Conservation (phyloP, 1,140 invertebrate genomes). For the Cotesia vestalis region DNA sequence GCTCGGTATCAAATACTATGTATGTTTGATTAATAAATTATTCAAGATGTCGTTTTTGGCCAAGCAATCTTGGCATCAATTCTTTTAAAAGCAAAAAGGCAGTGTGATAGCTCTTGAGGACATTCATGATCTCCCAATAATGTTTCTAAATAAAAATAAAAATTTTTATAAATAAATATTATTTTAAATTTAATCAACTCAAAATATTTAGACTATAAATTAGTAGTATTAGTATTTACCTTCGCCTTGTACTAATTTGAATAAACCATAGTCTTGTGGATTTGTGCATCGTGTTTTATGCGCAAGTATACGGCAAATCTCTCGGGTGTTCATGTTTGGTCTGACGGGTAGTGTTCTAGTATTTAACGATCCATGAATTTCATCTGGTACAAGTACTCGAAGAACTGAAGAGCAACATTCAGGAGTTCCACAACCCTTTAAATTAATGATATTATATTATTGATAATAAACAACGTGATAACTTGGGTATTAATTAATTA, state of each 20-base stretch:
- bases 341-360: slow-evolving; percentile 90
- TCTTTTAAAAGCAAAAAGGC: slow-evolving; percentile 92
- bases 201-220: slow-evolving; percentile 29
- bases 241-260: slow-evolving; percentile 88
- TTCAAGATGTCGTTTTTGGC: slow-evolving; percentile 73
- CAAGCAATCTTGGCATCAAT: slow-evolving; percentile 97
- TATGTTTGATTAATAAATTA: neutral
- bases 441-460: slow-evolving; percentile 36
- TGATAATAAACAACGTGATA: neutral
- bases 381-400: slow-evolving; percentile 90
- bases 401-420: slow-evolving; percentile 79
- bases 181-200: slow-evolving; percentile 1
- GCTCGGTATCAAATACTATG: slow-evolving; percentile 6
- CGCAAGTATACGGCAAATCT: slow-evolving; percentile 91
- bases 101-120: slow-evolving; percentile 88
- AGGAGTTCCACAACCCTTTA: slow-evolving; percentile 64
- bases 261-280: slow-evolving; percentile 95
- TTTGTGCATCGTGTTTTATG: slow-evolving; percentile 94
- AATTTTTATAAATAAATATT: neutral
- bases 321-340: slow-evolving; percentile 89
- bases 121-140: slow-evolving; percentile 87
- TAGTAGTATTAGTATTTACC: slow-evolving; percentile 65
- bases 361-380: slow-evolving; percentile 87
- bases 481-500: slow-evolving; percentile 10
- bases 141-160: slow-evolving; percentile 77